A percentile compares a stretch with the other conserved stretches of the same genome.
phyloP scores from a whole-genome alignment of 2,113 vertebrate species.

The Oncorhynchus mykiss region DNA sequence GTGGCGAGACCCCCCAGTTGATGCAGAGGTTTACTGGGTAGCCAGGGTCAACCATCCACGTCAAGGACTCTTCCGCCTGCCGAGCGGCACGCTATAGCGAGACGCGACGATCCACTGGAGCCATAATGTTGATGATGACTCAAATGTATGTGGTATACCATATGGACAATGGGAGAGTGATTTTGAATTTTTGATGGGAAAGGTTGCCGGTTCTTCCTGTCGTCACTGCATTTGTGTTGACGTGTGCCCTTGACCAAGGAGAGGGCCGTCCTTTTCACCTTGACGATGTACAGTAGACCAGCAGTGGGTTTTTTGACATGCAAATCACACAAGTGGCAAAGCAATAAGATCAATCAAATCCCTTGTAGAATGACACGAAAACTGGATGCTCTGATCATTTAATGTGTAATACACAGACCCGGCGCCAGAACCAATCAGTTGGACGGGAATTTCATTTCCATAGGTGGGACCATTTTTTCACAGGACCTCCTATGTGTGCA shows the following conservation, averaged over 20 bases:
- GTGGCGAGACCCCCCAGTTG: constrained; percentile 55
- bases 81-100: constrained; percentile 48
- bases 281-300: constrained; percentile 44
- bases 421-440: no score
- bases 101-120: constrained; percentile 59
- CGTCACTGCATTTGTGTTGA: constrained; percentile 36
- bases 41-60: constrained; percentile 66
- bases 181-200: constrained; percentile 56
- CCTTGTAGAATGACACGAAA: background rate
- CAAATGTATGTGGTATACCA: constrained; percentile 74
- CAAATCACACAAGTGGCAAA: constrained; percentile 60
- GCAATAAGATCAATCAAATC: constrained; percentile 52
- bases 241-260: constrained; percentile 51
- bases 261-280: constrained; percentile 53
- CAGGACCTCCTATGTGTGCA: no score
- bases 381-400: no score
- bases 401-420: no score
- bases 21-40: constrained; percentile 48
- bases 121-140: constrained; percentile 71
- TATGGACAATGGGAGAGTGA: constrained; percentile 61
- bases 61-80: constrained; percentile 63
- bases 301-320: constrained; percentile 63
- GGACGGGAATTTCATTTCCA: no score
- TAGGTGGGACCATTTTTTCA: no score
- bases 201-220: constrained; percentile 57